A percentile compares a stretch with the other conserved stretches of the same genome.
phyloP scores from a whole-genome alignment of 2,888 invertebrate genomes.

The Nephrotoma appendiculata region DNA sequence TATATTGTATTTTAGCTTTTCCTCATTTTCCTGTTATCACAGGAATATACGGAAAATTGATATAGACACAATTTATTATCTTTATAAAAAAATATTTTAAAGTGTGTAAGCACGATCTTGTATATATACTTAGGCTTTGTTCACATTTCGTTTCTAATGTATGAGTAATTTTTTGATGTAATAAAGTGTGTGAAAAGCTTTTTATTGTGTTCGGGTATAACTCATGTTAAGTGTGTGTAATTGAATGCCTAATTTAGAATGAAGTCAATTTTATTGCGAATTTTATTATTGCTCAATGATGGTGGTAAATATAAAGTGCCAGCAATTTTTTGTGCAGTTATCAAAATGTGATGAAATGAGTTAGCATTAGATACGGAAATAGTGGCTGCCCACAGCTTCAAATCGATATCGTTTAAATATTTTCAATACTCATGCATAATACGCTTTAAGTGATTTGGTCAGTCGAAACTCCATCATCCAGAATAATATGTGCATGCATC shows the following conservation, averaged over 20 bases:
- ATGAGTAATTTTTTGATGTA: background rate
- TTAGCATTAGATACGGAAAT: too few relatives aligned
- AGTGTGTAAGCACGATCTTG: background rate
- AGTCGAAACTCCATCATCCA: too few relatives aligned
- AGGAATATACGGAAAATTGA: background rate
- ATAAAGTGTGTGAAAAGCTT: background rate
- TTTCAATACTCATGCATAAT: too few relatives aligned
- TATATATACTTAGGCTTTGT: background rate
- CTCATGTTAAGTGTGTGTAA: background rate
- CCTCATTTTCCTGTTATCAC: background rate
- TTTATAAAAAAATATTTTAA: background rate
- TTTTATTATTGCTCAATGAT: background rate
- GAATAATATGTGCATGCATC: too few relatives aligned
- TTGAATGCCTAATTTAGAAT: background rate
- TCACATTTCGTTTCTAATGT: background rate
- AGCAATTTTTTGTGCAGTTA: too few relatives aligned
- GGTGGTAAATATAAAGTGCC: background rate
- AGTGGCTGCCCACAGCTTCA: too few relatives aligned
- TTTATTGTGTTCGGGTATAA: background rate
- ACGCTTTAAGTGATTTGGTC: too few relatives aligned
- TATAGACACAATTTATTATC: background rate
- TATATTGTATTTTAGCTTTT: background rate
- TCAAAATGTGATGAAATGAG: too few relatives aligned
- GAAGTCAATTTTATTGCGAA: background rate
- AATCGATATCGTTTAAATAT: too few relatives aligned